These are phyloP conservation scores for Eumerus sabulonum DNA, from an alignment of 2,888 invertebrate species.

Conservation along the genomic window DNA sequence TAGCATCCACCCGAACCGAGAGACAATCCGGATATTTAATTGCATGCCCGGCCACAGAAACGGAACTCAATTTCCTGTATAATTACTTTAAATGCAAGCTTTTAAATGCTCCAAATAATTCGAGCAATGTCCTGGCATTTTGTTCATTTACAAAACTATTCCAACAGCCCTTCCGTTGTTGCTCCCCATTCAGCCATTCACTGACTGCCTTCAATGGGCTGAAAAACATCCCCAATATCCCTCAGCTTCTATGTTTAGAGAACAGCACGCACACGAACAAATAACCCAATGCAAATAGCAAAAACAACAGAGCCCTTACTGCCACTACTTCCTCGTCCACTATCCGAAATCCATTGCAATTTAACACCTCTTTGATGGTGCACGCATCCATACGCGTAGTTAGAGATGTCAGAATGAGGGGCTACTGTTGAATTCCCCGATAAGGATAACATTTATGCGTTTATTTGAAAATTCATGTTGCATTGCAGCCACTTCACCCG, in stretches of 20 bases:
- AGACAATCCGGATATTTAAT: too few relatives aligned
- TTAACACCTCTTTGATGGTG: too few relatives aligned
- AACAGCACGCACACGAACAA: too few relatives aligned
- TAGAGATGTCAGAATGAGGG: too few relatives aligned
- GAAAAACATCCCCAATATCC: background rate
- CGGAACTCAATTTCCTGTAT: slow-evolving; percentile 45
- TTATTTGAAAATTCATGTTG: slow-evolving; percentile 64
- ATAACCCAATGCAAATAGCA: too few relatives aligned
- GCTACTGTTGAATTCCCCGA: slow-evolving; percentile 19
- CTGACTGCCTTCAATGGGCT: background rate
- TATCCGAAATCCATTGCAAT: too few relatives aligned
- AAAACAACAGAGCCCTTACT: too few relatives aligned
- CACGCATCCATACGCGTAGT: too few relatives aligned
- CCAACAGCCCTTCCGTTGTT: slow-evolving; percentile 28
- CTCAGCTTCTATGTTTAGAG: too few relatives aligned
- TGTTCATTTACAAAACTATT: slow-evolving; percentile 37
- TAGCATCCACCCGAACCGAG: too few relatives aligned
- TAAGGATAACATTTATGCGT: slow-evolving; percentile 51
- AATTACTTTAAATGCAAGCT: slow-evolving; percentile 38
- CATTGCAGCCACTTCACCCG: background rate
- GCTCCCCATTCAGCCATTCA: background rate
- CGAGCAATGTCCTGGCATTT: slow-evolving; percentile 14
- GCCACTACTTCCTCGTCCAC: too few relatives aligned
- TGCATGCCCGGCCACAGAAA: slow-evolving; percentile 4
- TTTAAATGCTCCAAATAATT: slow-evolving; percentile 42